phyloP scores from a whole-genome alignment of 1,140 invertebrate genomes.

The Steinernema feltiae region DNA sequence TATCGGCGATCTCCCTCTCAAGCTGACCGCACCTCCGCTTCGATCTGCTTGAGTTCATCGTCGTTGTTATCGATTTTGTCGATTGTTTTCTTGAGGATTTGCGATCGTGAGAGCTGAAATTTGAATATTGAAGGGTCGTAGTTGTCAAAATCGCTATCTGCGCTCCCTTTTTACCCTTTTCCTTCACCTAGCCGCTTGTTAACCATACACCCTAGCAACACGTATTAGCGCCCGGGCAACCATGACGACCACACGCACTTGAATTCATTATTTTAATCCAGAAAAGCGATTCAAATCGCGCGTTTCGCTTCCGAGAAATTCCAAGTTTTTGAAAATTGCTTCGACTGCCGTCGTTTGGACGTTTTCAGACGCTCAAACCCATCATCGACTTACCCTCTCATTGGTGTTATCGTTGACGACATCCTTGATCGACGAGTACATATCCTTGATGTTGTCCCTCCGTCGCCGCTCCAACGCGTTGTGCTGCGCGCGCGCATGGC shows the following conservation, averaged over 20 bases:
- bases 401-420: conserved; percentile 35
- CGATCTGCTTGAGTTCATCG: conserved; percentile 5
- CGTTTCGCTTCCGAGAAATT: no score
- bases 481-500: conserved; percentile 42
- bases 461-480: conserved; percentile 45
- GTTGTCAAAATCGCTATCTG: not conserved
- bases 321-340: no score
- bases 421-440: conserved; percentile 37
- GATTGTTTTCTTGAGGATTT: conserved; percentile 93
- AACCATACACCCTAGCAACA: no score
- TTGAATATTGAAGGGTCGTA: not conserved
- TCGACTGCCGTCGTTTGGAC: no score
- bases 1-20: conserved; percentile 9
- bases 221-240: no score
- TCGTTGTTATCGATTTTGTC: conserved; percentile 62
- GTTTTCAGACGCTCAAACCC: not conserved
- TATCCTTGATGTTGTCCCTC: conserved; percentile 49
- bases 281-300: no score
- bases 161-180: not conserved
- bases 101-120: conserved; percentile 80
- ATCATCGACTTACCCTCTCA: conserved; percentile 36
- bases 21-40: conserved; percentile 7
- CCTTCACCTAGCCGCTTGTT: not conserved
- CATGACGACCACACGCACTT: no score
- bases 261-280: no score